These are phyloP conservation scores for Tyrannus savana DNA, from an alignment of 2,113 vertebrate genomes.

Conservation along the genomic window DNA sequence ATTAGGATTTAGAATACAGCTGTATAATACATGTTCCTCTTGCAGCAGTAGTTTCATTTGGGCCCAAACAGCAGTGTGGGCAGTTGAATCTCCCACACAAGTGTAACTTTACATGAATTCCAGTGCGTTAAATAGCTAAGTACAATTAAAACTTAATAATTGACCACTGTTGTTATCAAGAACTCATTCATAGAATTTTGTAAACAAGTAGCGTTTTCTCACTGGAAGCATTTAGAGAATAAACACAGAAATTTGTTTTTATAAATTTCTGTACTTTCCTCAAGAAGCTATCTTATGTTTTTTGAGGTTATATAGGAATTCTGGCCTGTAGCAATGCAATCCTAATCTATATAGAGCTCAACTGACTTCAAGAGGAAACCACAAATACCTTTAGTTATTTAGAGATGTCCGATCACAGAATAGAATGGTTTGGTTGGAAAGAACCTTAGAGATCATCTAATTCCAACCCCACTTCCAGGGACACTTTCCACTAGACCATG, in stretches of 20 bases:
- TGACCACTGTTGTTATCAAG: background rate
- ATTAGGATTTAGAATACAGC: background rate
- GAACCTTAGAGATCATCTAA: background rate
- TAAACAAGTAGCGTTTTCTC: background rate
- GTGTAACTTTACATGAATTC: background rate
- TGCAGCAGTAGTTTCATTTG: background rate
- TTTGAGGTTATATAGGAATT: background rate
- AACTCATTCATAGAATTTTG: background rate
- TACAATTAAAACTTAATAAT: background rate
- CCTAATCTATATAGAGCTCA: background rate
- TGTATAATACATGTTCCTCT: background rate
- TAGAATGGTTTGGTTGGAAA: background rate
- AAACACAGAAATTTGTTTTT: background rate
- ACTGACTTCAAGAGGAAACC: background rate
- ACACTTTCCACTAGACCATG: background rate
- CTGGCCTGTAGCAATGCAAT: background rate
- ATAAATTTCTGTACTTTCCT: background rate
- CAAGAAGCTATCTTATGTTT: background rate
- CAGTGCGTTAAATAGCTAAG: background rate
- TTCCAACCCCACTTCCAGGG: background rate
- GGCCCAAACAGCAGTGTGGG: background rate
- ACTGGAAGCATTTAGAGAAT: background rate
- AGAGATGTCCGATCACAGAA: background rate
- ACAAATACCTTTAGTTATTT: background rate
- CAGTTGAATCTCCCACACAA: background rate